Evolutionary conservation across 2,888 invertebrate genomes (phyloP), one percentile per base, ranked within the genome.

Genomic region (Drosophila phalerata): DNA sequence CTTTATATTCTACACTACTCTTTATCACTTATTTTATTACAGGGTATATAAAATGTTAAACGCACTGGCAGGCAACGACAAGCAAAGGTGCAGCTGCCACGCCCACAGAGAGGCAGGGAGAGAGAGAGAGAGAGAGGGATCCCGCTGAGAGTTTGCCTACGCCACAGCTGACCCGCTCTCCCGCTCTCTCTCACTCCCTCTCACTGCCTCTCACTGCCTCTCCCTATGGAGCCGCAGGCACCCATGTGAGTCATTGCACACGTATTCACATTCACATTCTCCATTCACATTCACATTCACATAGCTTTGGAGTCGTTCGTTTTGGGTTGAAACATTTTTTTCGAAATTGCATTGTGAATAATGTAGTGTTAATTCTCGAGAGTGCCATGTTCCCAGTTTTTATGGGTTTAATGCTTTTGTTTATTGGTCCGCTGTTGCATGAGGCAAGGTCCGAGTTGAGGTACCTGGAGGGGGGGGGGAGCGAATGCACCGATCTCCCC

Each of bases 361-460:
- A 90, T 89, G 90, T 85, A 89, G 89, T 89, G 89, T 89, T 89
- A 89, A 89, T 89, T 88, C 89, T 89, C 90, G 81, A 77, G 89
- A 90, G 90, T 90, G 88, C 90, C 84, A 89, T 89, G 87, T 82
- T 79, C 82, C 74, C 86, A 79, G 81, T 83, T 89, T 76, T 88
- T 88, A 90, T 90, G 90, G 85, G 80, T 79, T 89, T 88, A 89
- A 90, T 89, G 88, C 88, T 83, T 88, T 86, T 89, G 88, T 88
- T 86, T 86, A 88, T 86, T 85, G 88, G 89, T 85, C 82, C 72
- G 86, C 80, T 81, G 85, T 78, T 81, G 82, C 87, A 81, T 77
- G 72, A 84, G 76, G 49, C 48, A 34, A 40, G 19, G 57, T 56
- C 38, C 65, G 32, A 52, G 56, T 40, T 17, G 38, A 3, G 30